Conservation (phyloP, 1,140 invertebrate genomes). For the Hirudo medicinalis region DNA sequence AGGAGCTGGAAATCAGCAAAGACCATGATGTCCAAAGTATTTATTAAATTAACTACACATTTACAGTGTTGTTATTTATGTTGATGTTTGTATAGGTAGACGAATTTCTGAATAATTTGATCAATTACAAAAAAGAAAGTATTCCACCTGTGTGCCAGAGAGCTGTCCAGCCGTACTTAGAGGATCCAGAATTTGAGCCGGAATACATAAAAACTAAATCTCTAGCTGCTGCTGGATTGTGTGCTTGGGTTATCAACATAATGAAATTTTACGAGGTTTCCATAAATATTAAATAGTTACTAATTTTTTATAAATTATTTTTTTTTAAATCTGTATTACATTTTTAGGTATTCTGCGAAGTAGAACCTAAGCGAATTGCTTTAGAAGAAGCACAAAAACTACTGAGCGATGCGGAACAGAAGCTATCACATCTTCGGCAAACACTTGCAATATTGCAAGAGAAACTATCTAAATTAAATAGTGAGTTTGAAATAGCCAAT, state of each 20-base stretch:
- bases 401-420: conserved; percentile 72
- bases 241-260: conserved; percentile 93
- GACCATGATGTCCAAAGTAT: conserved; percentile 71
- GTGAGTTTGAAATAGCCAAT: conserved; percentile 79
- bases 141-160: conserved; percentile 85
- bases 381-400: conserved; percentile 81
- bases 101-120: conserved; percentile 69
- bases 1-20: conserved; percentile 89
- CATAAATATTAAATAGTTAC: too few relatives aligned
- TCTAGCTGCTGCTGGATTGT: conserved; percentile 78
- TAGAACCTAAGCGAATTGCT: conserved; percentile 84
- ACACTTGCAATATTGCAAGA: conserved; percentile 81
- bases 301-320: too few relatives aligned
- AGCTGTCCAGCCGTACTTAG: conserved; percentile 75
- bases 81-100: conserved; percentile 50
- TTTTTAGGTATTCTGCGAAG: conserved; percentile 68
- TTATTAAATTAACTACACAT: not conserved
- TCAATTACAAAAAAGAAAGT: conserved; percentile 91
- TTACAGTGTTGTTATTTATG: not conserved
- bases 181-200: conserved; percentile 79
- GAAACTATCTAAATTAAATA: conserved; percentile 67
- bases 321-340: too few relatives aligned
- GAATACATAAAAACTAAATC: conserved; percentile 82
- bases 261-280: conserved; percentile 59
- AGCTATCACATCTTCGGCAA: conserved; percentile 65